These are phyloP conservation scores for Microplitis mediator DNA, from an alignment of 1,140 invertebrate species.

Conservation along the genomic window DNA sequence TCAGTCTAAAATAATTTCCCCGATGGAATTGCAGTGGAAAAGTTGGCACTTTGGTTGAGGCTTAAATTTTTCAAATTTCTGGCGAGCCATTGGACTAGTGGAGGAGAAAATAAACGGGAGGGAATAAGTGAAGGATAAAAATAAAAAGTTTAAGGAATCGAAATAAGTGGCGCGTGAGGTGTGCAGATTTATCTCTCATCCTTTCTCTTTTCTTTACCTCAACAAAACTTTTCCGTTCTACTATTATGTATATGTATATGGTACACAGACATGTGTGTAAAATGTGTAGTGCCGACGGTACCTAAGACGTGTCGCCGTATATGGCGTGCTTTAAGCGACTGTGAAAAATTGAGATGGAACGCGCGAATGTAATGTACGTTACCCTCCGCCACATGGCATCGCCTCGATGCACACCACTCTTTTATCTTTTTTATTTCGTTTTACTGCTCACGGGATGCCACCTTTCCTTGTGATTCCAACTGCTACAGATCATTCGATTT, in stretches of 20 bases:
- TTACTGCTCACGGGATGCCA: not conserved
- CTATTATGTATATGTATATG: too few relatives aligned
- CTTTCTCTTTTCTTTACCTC: not conserved
- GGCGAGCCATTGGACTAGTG: not conserved
- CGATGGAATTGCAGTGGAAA: not conserved
- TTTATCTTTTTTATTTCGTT: not conserved
- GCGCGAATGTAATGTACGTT: conserved; percentile 9
- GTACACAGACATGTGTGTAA: not conserved
- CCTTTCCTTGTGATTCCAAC: not conserved
- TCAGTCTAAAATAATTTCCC: not conserved
- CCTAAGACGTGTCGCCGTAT: conserved; percentile 8
- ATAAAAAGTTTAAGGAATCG: not conserved
- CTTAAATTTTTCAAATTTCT: too few relatives aligned
- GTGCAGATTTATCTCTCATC: not conserved
- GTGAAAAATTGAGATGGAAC: conserved; percentile 20
- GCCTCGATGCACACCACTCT: too few relatives aligned
- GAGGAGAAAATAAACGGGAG: not conserved
- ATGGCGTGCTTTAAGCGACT: conserved; percentile 9
- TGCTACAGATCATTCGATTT: not conserved
- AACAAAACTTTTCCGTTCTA: not conserved
- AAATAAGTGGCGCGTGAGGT: conserved; percentile 5
- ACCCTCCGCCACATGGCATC: not conserved
- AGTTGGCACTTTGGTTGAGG: too few relatives aligned
- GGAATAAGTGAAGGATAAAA: too few relatives aligned
- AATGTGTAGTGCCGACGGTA: too few relatives aligned